Base-by-base conservation (phyloP, 2,113 vertebrate genomes). In the Physeter macrocephalus region DNA sequence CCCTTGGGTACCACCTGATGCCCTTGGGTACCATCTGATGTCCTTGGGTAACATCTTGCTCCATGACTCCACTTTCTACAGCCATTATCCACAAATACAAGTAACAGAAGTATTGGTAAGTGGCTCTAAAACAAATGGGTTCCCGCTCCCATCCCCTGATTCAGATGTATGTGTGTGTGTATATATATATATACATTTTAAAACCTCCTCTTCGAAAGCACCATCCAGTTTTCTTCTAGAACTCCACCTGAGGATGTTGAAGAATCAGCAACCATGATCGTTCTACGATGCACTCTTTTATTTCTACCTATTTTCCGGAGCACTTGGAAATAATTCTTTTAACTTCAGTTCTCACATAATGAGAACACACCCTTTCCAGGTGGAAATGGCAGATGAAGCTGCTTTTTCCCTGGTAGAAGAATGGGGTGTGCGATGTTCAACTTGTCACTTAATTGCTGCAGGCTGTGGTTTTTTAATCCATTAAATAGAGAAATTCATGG, bases 401-500 rank as follows among this genome's bases (percentile, higher is more conserved):
- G 34, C 43, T 13, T 46, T 34, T 0, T n/a, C 41, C 84, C 29
- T 1, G 3, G 77, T 5, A 46, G 62, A 11, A 2, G 1, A 13
- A 71, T 0, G 7, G 1, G 9, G 23, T 20, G 2, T 4, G 25
- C n/a, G 31, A 7, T 3, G 29, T 12, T 62, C 49, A 1, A 0
- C 54, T 27, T 2, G 54, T 59, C 91, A 23, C 46, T 23, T 17
- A 46, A 62, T 59, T 39, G 2, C 86, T 54, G 61, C 54, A 11
- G 75, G 72, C 74, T 96, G 93, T 2, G 82, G 82, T 75, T 93
- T 94, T 91, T 29, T 89, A 90, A 84, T 84, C 93, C 95, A 74
- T 84, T 39, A 36, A 49, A 71, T 31, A 34, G 14, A 71, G 95
- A 90, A 71, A 81, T 61, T 85, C 62, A 39, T 31, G 39, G 82